Evolutionary conservation across 2,797 vertebrate genomes (phyloP).

Genomic region (Leptatherina wallacei): DNA sequence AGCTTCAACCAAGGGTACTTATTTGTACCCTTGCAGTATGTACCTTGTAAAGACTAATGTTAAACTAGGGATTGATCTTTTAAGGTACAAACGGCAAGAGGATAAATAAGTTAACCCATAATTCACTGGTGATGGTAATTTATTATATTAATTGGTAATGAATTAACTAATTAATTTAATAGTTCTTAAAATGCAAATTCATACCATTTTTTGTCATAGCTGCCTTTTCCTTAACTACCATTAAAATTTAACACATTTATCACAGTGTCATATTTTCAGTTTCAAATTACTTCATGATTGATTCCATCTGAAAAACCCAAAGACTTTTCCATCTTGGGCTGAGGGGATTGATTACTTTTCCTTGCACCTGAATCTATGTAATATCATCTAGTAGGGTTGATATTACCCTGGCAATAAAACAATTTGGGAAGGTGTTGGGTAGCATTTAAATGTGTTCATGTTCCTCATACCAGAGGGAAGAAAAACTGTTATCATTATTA

Average conservation of each 20-base stretch:
- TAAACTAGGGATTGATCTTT: no score
- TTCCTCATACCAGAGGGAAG: constrained; percentile 10
- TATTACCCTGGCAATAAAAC: constrained; percentile 47
- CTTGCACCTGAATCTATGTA: constrained; percentile 45
- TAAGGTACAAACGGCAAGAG: no score
- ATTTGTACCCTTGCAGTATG: no score
- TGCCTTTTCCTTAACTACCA: constrained; percentile 42
- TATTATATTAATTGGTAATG: no score
- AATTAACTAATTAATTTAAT: no score
- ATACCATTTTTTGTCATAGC: background rate
- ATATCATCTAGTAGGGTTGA: constrained; percentile 36
- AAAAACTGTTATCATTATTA: background rate
- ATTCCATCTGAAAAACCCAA: constrained; percentile 42
- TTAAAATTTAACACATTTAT: constrained; percentile 47
- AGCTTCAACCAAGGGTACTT: no score
- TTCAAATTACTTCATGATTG: constrained; percentile 56
- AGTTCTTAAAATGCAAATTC: constrained; percentile 31
- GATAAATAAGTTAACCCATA: no score
- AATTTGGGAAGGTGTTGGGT: constrained; percentile 31
- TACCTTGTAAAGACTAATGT: no score
- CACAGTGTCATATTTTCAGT: constrained; percentile 56
- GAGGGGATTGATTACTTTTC: constrained; percentile 41
- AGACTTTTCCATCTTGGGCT: constrained; percentile 37
- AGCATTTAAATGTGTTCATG: constrained; percentile 25
- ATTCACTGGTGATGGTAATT: no score